Evolutionary conservation across 2,113 vertebrate species (phyloP).

Genomic region (Tragulus kanchil): DNA sequence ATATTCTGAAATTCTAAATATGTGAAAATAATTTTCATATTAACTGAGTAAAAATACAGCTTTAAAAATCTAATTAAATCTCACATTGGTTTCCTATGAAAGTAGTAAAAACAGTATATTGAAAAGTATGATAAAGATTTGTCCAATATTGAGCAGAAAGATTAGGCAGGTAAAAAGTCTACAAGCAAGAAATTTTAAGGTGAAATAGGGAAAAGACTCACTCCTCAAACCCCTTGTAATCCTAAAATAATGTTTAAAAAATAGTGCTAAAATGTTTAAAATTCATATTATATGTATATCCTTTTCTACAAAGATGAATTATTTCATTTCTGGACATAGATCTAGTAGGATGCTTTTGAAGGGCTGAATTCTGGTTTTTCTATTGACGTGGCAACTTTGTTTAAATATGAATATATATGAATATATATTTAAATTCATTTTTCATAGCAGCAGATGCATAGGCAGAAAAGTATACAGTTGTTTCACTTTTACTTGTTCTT

Average conservation of each 20-base stretch:
- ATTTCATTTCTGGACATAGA: background rate
- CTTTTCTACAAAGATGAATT: background rate
- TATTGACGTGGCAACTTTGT: background rate
- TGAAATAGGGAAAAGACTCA: background rate
- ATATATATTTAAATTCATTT: constrained; percentile 28
- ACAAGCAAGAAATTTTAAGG: background rate
- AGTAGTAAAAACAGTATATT: background rate
- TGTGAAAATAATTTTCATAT: background rate
- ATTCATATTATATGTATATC: background rate
- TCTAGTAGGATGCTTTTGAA: background rate
- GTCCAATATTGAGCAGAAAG: background rate
- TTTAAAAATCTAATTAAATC: background rate
- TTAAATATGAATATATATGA: background rate
- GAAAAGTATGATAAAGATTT: background rate
- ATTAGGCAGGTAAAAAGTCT: background rate
- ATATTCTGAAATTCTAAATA: background rate
- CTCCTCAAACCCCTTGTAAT: background rate
- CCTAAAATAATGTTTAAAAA: background rate
- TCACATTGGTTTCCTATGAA: background rate
- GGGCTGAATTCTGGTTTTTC: constrained; percentile 41
- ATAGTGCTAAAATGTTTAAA: background rate
- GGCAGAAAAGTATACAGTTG: background rate
- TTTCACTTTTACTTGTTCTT: constrained; percentile 36
- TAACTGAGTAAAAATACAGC: fast-evolving
- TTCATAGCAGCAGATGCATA: constrained; percentile 10